A percentile compares a stretch with the other conserved stretches of the same genome.
Conservation (phyloP, 2,113 vertebrate species). For the Oncorhynchus nerka region DNA sequence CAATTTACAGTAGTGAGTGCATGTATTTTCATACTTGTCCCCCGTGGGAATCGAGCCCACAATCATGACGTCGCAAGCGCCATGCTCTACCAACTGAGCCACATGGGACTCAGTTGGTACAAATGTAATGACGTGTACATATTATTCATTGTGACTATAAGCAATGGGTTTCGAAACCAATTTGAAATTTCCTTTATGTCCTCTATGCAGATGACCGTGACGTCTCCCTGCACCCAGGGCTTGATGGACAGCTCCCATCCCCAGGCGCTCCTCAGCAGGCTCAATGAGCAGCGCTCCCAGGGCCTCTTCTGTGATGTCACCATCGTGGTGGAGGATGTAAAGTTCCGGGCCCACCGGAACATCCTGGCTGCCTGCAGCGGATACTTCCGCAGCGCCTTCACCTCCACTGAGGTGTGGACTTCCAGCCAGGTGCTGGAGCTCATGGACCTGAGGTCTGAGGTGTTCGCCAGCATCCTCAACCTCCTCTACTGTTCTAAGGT, state of each 20-base stretch:
- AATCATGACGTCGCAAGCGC: too few species aligned
- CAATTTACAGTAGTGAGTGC: too few species aligned
- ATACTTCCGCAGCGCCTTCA: conserved; percentile 92
- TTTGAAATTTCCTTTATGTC: background rate
- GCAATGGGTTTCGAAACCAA: background rate
- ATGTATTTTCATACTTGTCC: too few species aligned
- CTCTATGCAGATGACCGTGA: conserved; percentile 86
- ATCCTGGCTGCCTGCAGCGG: conserved; percentile 94
- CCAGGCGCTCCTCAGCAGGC: conserved; percentile 85
- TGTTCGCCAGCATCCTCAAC: conserved; percentile 94
- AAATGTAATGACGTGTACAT: too few species aligned
- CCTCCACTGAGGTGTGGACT: conserved; percentile 80
- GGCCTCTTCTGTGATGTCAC: conserved; percentile 96
- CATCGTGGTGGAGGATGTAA: conserved; percentile 96
- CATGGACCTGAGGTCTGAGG: conserved; percentile 93
- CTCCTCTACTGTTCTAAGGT: conserved; percentile 96
- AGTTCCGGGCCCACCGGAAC: conserved; percentile 96
- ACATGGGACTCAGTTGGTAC: too few species aligned
- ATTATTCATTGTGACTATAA: too few species aligned
- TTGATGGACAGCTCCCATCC: conserved; percentile 89
- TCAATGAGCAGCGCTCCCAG: conserved; percentile 93
- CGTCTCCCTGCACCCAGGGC: conserved; percentile 82
- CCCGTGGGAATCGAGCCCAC: too few species aligned
- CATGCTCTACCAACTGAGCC: too few species aligned
- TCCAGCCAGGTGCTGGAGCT: conserved; percentile 91